These are phyloP conservation scores for Lepidurus arcticus DNA, from an alignment of 1,140 invertebrate genomes.

Conservation along the genomic window DNA sequence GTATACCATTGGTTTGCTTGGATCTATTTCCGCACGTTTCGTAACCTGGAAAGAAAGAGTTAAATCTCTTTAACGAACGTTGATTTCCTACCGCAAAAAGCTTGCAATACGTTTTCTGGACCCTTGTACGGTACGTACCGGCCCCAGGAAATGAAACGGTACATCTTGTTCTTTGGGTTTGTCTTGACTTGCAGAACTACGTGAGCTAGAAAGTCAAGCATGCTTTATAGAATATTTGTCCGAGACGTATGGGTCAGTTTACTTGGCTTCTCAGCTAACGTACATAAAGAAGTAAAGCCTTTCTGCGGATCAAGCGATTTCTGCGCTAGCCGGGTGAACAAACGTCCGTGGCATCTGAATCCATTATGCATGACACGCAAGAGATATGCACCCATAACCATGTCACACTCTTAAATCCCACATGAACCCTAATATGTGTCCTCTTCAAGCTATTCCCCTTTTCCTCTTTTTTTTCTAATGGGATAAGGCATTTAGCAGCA, in stretches of 20 bases:
- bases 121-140: too few relatives aligned
- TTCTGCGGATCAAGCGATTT: conserved; percentile 8
- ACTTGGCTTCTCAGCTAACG: not conserved
- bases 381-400: not conserved
- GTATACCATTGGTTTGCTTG: too few relatives aligned
- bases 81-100: too few relatives aligned
- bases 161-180: too few relatives aligned
- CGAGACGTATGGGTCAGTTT: not conserved
- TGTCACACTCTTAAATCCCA: not conserved
- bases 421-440: not conserved
- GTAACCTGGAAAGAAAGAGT: too few relatives aligned
- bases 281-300: not conserved
- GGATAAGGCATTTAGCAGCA: not conserved
- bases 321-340: not conserved
- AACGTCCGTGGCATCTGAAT: not conserved
- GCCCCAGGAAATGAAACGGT: too few relatives aligned
- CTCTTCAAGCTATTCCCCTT: not conserved
- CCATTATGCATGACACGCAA: not conserved
- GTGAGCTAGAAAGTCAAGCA: too few relatives aligned
- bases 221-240: not conserved
- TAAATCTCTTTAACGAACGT: too few relatives aligned
- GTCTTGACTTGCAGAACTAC: too few relatives aligned
- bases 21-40: too few relatives aligned
- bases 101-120: too few relatives aligned
- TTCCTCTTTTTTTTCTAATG: not conserved